These are phyloP conservation scores for Pachycephus smyrnensis DNA, from an alignment of 2,888 invertebrate genomes.

Conservation along the genomic window DNA sequence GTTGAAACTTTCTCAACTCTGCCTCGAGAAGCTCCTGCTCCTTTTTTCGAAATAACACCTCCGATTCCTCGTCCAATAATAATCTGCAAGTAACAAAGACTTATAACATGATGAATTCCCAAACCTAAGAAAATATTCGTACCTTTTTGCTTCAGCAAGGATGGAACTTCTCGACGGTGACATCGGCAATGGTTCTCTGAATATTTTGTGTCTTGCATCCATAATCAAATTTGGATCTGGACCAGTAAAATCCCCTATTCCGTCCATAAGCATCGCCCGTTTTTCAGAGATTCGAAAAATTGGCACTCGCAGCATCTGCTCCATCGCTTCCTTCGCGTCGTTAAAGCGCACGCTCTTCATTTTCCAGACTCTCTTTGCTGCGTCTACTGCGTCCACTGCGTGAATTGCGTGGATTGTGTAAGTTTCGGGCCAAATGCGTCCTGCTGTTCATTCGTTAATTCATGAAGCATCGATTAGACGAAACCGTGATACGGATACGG, in stretches of 20 bases:
- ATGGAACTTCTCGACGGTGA: conserved; percentile 30
- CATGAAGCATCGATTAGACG: conserved; percentile 20
- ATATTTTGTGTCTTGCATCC: conserved; percentile 49
- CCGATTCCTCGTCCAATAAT: conserved; percentile 40
- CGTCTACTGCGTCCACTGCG: conserved; percentile 2
- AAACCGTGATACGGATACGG: conserved; percentile 1
- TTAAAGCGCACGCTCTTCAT: conserved; percentile 40
- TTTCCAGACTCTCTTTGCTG: background rate
- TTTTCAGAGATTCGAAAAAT: conserved; percentile 45
- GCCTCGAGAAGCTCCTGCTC: conserved; percentile 45
- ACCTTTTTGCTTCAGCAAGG: conserved; percentile 42
- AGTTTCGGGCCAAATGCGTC: background rate
- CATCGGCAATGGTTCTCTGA: conserved; percentile 32
- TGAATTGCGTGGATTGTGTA: background rate
- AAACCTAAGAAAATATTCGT: background rate
- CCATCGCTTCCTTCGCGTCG: conserved; percentile 47
- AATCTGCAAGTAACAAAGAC: conserved; percentile 29
- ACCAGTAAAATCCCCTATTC: conserved; percentile 27
- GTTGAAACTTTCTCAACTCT: conserved; percentile 51
- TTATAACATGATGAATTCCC: background rate
- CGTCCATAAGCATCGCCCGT: conserved; percentile 32
- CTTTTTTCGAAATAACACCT: conserved; percentile 38
- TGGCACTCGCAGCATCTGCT: conserved; percentile 49
- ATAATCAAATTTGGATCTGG: conserved; percentile 54
- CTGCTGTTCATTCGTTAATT: background rate